Evolutionary conservation across 2,888 invertebrate species (phyloP).

Genomic region (Eulithis prunata): DNA sequence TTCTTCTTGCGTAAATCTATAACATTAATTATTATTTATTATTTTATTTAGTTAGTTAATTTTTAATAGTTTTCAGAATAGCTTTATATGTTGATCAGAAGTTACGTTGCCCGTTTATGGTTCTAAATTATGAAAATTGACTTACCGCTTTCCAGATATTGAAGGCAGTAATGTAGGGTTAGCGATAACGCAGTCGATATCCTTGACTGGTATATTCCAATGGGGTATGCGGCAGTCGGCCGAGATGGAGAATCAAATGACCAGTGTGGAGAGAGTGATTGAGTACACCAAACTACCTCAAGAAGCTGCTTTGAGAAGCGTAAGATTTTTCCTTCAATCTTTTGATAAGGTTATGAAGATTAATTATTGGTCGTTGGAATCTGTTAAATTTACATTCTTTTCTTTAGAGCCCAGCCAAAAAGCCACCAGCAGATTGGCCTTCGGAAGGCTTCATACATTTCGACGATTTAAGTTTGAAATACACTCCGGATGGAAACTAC

Average conservation of each 20-base stretch:
- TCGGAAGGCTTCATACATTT: conserved; percentile 78
- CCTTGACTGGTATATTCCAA: conserved; percentile 85
- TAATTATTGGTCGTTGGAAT: too few relatives aligned
- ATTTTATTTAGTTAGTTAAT: too few relatives aligned
- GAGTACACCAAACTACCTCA: conserved; percentile 86
- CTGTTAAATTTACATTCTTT: background rate
- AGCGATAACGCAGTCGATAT: conserved; percentile 87
- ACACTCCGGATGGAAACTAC: conserved; percentile 75
- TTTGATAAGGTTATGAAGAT: background rate
- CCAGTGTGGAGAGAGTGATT: conserved; percentile 91
- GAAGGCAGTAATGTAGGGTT: conserved; percentile 85
- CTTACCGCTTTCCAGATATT: conserved; percentile 62
- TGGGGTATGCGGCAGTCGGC: conserved; percentile 96
- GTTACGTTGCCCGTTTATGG: too few relatives aligned
- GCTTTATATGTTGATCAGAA: too few relatives aligned
- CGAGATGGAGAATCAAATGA: conserved; percentile 91
- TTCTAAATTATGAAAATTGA: background rate
- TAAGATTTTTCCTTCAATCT: conserved; percentile 41
- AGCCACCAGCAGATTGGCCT: conserved; percentile 81
- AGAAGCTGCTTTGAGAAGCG: conserved; percentile 74
- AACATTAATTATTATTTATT: too few relatives aligned
- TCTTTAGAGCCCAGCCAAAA: conserved; percentile 56
- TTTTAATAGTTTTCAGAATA: too few relatives aligned
- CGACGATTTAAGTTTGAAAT: conserved; percentile 78
- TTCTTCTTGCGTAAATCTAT: too few relatives aligned